Conservation (phyloP, 2,888 invertebrate genomes). For the Dryobotodes eremita region DNA sequence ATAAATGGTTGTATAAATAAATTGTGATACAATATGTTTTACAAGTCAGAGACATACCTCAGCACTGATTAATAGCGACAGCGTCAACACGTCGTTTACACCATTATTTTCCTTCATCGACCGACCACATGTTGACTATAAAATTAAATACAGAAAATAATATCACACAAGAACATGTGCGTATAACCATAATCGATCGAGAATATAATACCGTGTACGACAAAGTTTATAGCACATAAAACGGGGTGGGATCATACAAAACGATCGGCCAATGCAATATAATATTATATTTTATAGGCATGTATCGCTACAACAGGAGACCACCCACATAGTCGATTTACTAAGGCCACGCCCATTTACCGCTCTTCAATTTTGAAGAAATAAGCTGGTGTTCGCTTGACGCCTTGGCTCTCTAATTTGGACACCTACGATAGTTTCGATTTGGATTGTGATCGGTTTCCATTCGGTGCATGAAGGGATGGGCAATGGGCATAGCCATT, state of each 20-base stretch:
- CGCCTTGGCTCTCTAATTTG: conserved; percentile 75
- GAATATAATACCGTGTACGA: conserved; percentile 68
- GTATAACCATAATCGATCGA: conserved; percentile 57
- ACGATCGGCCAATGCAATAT: conserved; percentile 75
- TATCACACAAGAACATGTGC: conserved; percentile 42
- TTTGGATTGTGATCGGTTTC: conserved; percentile 35
- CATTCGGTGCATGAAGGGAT: conserved; percentile 22
- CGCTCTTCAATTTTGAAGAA: conserved; percentile 85
- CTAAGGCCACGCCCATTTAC: conserved; percentile 79
- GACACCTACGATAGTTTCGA: conserved; percentile 70
- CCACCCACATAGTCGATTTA: conserved; percentile 85
- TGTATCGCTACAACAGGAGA: conserved; percentile 76
- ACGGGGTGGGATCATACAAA: conserved; percentile 81
- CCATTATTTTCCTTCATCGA: background rate
- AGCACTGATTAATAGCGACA: background rate
- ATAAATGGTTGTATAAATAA: background rate
- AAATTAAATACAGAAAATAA: conserved; percentile 51
- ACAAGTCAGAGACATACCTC: background rate
- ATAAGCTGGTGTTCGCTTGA: conserved; percentile 66
- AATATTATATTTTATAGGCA: conserved; percentile 83
- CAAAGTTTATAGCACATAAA: conserved; percentile 80
- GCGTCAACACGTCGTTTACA: background rate
- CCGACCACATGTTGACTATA: conserved; percentile 21
- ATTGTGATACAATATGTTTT: background rate
- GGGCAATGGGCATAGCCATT: conserved; percentile 15